Percentiles rank a stretch among this genome's conserved stretches.
phyloP scores from a whole-genome alignment of 2,888 invertebrate genomes.

The Caradrina kadenii region DNA sequence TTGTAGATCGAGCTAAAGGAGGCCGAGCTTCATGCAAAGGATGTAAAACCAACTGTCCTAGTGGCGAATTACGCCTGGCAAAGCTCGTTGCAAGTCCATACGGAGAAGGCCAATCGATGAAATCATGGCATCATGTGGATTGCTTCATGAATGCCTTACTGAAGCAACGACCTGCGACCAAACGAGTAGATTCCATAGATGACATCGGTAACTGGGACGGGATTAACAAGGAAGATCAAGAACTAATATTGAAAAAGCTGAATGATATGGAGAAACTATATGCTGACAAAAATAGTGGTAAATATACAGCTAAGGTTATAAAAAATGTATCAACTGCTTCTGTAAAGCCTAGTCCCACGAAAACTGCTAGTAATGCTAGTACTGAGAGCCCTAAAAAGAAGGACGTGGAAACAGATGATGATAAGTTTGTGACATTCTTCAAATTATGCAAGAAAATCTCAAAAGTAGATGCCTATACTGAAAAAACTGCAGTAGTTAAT shows the following conservation, averaged over 20 bases:
- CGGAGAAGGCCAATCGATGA: constrained; percentile 93
- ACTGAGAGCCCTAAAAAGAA: constrained; percentile 49
- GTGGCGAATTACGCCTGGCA: constrained; percentile 93
- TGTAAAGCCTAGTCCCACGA: constrained; percentile 34
- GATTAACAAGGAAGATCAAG: constrained; percentile 92
- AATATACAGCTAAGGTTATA: constrained; percentile 82
- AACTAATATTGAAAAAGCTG: constrained; percentile 91
- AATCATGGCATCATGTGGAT: constrained; percentile 95
- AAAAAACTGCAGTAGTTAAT: constrained; percentile 94
- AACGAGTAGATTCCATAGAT: constrained; percentile 94
- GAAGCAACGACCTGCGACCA: constrained; percentile 95
- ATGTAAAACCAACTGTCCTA: constrained; percentile 95
- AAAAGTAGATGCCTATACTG: constrained; percentile 94
- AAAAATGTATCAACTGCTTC: constrained; percentile 76
- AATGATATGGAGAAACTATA: constrained; percentile 91
- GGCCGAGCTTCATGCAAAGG: constrained; percentile 96
- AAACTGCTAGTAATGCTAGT: constrained; percentile 43
- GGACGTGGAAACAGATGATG: constrained; percentile 88
- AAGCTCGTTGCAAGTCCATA: constrained; percentile 95
- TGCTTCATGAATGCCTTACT: constrained; percentile 95
- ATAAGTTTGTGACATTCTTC: constrained; percentile 94
- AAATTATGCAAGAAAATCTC: constrained; percentile 94
- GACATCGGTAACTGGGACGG: constrained; percentile 95
- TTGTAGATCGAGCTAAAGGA: constrained; percentile 94
- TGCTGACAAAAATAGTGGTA: constrained; percentile 87